phyloP scores from a whole-genome alignment of 2,113 vertebrate genomes.

The Pteropus alecto region DNA sequence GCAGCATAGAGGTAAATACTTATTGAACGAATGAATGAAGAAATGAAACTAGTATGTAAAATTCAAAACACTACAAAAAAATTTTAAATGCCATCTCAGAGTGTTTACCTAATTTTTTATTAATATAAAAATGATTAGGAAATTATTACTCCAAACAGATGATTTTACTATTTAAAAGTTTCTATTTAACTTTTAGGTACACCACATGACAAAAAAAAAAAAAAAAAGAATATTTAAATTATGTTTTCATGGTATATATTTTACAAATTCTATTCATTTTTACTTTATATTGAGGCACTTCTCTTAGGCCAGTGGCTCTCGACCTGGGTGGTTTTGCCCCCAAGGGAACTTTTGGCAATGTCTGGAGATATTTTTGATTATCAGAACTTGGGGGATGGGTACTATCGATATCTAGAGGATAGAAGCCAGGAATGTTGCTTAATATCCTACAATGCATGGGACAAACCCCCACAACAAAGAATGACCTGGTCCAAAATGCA shows the following conservation, averaged over 20 bases:
- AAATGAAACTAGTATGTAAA: not conserved
- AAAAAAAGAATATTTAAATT: not conserved
- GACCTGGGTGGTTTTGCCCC: not conserved
- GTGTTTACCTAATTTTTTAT: not conserved
- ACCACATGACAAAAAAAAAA: not conserved
- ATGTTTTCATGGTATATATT: not conserved
- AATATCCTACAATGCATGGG: not conserved
- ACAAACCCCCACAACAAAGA: not conserved
- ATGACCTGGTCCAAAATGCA: not conserved
- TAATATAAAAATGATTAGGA: not conserved
- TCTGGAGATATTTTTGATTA: not conserved
- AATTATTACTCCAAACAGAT: not conserved
- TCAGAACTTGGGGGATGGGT: not conserved
- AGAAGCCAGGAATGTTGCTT: not conserved
- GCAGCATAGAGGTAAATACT: not conserved
- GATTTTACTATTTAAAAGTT: slow-evolving; percentile 20
- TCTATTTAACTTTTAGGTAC: not conserved
- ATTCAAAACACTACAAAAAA: not conserved
- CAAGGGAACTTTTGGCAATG: not conserved
- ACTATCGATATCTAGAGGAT: not conserved
- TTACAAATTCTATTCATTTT: slow-evolving; percentile 7
- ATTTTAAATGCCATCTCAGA: not conserved
- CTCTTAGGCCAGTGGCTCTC: not conserved
- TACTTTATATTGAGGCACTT: not conserved
- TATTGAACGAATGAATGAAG: not conserved